Evolutionary conservation across 2,113 vertebrate genomes (phyloP), one percentile per base, ranked within the genome.

Genomic region (Cyprinodon brontotheroides): DNA sequence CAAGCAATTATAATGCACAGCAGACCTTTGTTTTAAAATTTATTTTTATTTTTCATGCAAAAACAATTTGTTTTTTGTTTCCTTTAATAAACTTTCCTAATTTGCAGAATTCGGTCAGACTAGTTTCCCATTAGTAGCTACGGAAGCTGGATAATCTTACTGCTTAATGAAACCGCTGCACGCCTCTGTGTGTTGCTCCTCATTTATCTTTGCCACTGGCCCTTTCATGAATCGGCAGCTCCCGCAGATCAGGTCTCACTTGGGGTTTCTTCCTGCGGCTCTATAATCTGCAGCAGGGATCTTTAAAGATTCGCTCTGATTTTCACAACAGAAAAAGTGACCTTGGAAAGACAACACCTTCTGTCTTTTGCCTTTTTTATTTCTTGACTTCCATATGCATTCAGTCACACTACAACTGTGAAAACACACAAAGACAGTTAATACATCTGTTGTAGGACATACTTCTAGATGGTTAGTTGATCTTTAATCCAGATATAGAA

Each of bases 401-500:
- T 29, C 53, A 78, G 41, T 70, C 71, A 50, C 41, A 53, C 13
- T 61, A 61, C 41, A 9, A 60, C 50, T n/a, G 50, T 20, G 17
- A n/a, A 57, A 6, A 69, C 75, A 70, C 47, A 64, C 39, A 70
- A 61, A 70, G 29, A 45, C 72, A 68, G 73, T 38, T 47, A 77
- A 82, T 75, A 73, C 79, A 37, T 77, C 38, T 68, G 62, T 43
- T 76, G 59, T 61, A 76, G 71, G 64, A 11, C 76, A 75, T 74
- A 80, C 63, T 41, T 41, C 47, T 62, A 66, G 17, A 81, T 0
- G 53, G 72, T 67, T 38, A 10, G 70, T 53, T 89, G 80, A 90
- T 88, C 80, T 90, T 77, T 87, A 87, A 91, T 86, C 84, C 88
- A 89, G 87, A 90, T 87, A 86, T 59, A 70, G 62, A 83, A 91